Base-by-base conservation (phyloP, 2,888 invertebrate species). In the Lacanobia oleracea region DNA sequence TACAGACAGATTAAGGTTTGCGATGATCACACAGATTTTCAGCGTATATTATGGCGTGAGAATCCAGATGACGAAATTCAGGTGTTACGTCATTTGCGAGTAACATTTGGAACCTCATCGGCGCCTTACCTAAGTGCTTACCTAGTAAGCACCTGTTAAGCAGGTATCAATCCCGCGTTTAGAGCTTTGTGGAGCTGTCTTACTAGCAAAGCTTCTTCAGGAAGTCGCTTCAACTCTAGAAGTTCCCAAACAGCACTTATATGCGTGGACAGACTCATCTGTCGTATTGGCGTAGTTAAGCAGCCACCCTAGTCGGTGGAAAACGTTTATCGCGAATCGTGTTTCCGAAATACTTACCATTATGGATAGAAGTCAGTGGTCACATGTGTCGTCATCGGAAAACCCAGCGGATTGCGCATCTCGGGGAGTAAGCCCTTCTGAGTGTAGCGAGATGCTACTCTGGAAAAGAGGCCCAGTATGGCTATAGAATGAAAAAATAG, bases 241-340 rank as follows among this genome's bases (percentile, higher is more conserved):
- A 8, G 56, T 63, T 33, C 23, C 59, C 6, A 75, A 72, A 56
- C 8, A 33, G 1, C 21, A 72, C 8, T 14, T 64, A 27, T 33
- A 66, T 33, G 77, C 72, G 0, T 79, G 81, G 81, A 75, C 77
- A 3, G 81, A 83, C 54, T 82, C 81, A 8, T 61, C 71, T 0
- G 68, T 80, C 0, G 81, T 81, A 0, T 62, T 83, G 2, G 78
- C 83, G 0, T 81, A 78, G 83, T 40, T 81, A 1, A 74, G 50
- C n/a, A 72, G 70, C 3, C 75, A 82, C n/a, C 82, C 79, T 7
- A 75, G 63, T 43, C 57, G 70, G 3, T 82, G 82, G 80, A 65
- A n/a, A 59, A 67, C 66, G 1, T 79, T 75, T 40, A 71, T 79
- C 0, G 77, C 54, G 6, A 83, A 81, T 51, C 53, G 80, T 10